Evolutionary conservation across 2,797 vertebrate genomes (phyloP).

Genomic region (Crenichthys baileyi): DNA sequence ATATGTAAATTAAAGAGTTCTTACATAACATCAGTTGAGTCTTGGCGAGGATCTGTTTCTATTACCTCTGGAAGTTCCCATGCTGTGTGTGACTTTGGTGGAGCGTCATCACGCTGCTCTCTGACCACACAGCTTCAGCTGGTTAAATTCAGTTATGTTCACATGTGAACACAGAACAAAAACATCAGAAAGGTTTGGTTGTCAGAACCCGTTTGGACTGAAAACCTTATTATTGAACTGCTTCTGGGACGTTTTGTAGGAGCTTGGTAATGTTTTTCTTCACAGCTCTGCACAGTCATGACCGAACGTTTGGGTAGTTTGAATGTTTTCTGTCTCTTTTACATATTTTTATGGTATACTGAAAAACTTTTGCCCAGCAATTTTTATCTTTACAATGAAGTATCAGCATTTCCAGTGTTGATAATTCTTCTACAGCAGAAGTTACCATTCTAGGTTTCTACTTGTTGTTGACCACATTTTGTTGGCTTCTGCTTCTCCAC

Average conservation of each 20-base stretch:
- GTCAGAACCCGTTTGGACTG: neutral
- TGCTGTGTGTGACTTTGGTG: slow-evolving; percentile 17
- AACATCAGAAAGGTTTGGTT: neutral
- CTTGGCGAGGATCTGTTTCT: neutral
- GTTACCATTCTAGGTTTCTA: too few species aligned
- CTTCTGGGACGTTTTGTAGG: neutral
- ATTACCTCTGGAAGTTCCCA: slow-evolving; percentile 33
- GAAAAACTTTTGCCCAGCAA: too few species aligned
- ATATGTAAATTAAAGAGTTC: slow-evolving; percentile 50
- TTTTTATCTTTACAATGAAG: too few species aligned
- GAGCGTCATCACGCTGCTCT: slow-evolving; percentile 28
- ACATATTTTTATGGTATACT: too few species aligned
- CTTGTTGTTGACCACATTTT: too few species aligned
- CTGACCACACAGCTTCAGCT: neutral
- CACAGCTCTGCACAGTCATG: too few species aligned
- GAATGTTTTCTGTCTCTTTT: too few species aligned
- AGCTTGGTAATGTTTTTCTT: neutral
- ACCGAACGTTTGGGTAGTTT: too few species aligned
- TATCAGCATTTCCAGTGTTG: too few species aligned
- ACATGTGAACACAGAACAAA: neutral
- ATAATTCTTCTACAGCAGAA: too few species aligned
- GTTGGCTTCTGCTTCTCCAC: too few species aligned
- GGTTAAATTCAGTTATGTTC: neutral
- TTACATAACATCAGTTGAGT: slow-evolving; percentile 1
- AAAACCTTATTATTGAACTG: neutral